These are phyloP conservation scores for Notodonta dromedarius DNA, from an alignment of 2,888 invertebrate genomes.

Conservation along the genomic window DNA sequence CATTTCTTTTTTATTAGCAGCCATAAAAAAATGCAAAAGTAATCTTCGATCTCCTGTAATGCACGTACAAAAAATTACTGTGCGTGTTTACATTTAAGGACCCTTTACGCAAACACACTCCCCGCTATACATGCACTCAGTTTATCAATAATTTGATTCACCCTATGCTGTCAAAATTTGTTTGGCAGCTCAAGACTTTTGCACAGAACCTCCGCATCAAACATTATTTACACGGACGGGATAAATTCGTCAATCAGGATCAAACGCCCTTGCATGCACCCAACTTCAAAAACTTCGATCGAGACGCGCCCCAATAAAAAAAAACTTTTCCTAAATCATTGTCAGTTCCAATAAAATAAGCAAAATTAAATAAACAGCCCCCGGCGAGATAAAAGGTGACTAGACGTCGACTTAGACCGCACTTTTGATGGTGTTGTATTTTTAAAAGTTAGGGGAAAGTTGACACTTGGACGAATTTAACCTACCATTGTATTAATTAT, in stretches of 20 bases:
- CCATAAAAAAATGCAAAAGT: too few species aligned
- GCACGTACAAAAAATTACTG: conserved; percentile 8
- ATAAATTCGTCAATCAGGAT: conserved; percentile 79
- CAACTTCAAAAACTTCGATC: conserved; percentile 51
- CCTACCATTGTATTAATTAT: conserved; percentile 84
- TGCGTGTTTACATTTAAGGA: conserved; percentile 43
- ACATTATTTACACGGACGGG: conserved; percentile 68
- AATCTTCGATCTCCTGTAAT: background rate
- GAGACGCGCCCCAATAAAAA: conserved; percentile 41
- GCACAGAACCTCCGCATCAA: conserved; percentile 53
- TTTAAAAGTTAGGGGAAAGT: conserved; percentile 80
- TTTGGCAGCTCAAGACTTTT: conserved; percentile 56
- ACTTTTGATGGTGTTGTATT: conserved; percentile 81
- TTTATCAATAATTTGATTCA: conserved; percentile 61
- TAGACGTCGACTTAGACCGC: conserved; percentile 75
- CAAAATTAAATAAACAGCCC: conserved; percentile 81
- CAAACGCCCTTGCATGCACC: conserved; percentile 59
- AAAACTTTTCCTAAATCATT: conserved; percentile 76
- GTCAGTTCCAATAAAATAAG: conserved; percentile 80
- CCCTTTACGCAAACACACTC: conserved; percentile 51
- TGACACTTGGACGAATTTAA: conserved; percentile 83
- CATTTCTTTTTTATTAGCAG: too few species aligned
- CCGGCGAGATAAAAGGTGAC: conserved; percentile 77
- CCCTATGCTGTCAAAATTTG: conserved; percentile 62
- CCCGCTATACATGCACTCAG: conserved; percentile 46